Evolutionary conservation across 2,888 invertebrate species (phyloP).

Genomic region (Ophion ellenae): DNA sequence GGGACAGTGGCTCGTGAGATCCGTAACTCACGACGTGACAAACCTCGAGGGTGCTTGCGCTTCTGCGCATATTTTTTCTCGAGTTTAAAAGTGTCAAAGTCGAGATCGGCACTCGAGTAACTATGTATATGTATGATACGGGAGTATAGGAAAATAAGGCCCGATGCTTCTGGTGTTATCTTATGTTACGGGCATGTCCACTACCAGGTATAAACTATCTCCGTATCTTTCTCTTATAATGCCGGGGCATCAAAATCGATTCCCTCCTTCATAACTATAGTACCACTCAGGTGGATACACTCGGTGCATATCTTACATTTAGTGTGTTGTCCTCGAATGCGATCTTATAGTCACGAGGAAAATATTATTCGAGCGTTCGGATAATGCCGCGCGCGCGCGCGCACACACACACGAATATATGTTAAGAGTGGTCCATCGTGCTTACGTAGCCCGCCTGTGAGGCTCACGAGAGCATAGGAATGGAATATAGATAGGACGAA

Average conservation of each 20-base stretch:
- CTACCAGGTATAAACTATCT: neutral
- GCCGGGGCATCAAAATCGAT: constrained; percentile 55
- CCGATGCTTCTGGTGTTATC: constrained; percentile 31
- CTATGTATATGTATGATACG: neutral
- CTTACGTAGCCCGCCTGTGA: constrained; percentile 45
- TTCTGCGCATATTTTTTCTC: neutral
- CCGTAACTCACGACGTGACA: neutral
- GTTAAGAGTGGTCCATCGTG: constrained; percentile 39
- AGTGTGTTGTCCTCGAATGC: constrained; percentile 48
- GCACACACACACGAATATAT: constrained; percentile 26
- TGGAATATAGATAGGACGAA: constrained; percentile 46
- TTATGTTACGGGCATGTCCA: constrained; percentile 32
- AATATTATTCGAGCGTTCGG: constrained; percentile 74
- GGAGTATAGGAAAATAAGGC: neutral
- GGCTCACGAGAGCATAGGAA: constrained; percentile 46
- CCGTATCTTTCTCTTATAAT: constrained; percentile 19
- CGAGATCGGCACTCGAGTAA: constrained; percentile 36
- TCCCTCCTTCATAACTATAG: constrained; percentile 23
- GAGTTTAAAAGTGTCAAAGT: constrained; percentile 17
- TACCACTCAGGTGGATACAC: constrained; percentile 27
- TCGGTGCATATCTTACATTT: constrained; percentile 20
- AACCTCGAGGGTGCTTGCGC: neutral
- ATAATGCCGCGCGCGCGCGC: constrained; percentile 27
- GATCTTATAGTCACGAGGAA: constrained; percentile 67
- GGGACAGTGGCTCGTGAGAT: neutral